Evolutionary conservation across 2,113 vertebrate species (phyloP).

Genomic region (Buteo buteo): DNA sequence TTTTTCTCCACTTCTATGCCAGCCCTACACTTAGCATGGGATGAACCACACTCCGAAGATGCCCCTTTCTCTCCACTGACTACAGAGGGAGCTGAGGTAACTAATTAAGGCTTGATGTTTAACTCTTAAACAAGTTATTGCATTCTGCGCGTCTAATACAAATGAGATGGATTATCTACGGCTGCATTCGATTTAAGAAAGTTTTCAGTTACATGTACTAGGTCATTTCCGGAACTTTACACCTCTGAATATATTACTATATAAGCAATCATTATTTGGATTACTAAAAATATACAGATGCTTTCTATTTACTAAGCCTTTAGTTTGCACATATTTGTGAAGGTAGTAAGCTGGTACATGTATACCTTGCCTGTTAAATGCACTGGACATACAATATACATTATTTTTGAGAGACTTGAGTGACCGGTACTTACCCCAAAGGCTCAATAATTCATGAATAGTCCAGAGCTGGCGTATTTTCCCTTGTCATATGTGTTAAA

Average conservation of each 20-base stretch:
- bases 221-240: background rate
- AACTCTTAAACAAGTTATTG: background rate
- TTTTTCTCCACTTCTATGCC: background rate
- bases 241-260: rapidly evolving
- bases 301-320: background rate
- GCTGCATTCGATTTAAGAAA: background rate
- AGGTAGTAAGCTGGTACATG: background rate
- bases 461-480: background rate
- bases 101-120: background rate
- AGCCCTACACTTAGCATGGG: background rate
- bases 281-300: background rate
- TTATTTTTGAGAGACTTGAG: background rate
- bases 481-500: background rate
- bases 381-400: background rate
- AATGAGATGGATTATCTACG: background rate
- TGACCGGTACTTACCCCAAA: background rate
- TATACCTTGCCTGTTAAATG: background rate
- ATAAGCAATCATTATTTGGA: background rate
- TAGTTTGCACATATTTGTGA: background rate
- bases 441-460: background rate
- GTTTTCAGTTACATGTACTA: background rate
- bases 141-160: background rate
- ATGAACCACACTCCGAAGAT: background rate
- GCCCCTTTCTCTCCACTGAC: background rate
- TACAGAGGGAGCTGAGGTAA: background rate